Evolutionary conservation across 2,888 invertebrate species (phyloP).

Genomic region (Hyles lineata): DNA sequence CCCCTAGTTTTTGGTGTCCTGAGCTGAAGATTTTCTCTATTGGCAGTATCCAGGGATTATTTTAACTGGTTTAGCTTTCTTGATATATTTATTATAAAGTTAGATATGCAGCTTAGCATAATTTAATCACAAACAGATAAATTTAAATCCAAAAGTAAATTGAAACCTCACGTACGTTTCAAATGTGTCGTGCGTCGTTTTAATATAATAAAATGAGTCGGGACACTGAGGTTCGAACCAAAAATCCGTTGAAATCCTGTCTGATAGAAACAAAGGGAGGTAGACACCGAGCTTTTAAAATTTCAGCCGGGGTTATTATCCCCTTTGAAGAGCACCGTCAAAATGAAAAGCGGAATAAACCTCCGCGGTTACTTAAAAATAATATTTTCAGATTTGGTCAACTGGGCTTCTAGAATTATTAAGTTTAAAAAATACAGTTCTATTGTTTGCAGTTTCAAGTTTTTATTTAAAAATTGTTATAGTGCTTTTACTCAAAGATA

Average conservation of each 20-base stretch:
- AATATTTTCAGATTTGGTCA: background rate
- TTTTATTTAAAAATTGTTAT: background rate
- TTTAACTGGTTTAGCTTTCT: no score
- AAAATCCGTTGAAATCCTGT: conserved; percentile 46
- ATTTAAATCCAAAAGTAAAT: background rate
- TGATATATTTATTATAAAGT: no score
- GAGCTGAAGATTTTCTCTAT: no score
- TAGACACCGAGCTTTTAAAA: conserved; percentile 51
- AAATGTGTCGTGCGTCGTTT: background rate
- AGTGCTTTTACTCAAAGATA: no score
- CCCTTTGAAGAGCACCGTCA: conserved; percentile 39
- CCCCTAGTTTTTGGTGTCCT: no score
- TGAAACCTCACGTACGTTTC: background rate
- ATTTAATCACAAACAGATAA: no score
- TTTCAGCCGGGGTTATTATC: conserved; percentile 49
- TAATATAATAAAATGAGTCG: conserved; percentile 6
- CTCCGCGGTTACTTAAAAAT: background rate
- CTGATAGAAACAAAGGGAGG: conserved; percentile 48
- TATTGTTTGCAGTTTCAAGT: background rate
- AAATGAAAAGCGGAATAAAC: conserved; percentile 34
- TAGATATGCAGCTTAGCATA: no score
- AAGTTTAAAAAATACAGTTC: background rate
- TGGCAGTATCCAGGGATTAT: no score
- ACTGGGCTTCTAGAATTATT: background rate
- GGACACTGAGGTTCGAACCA: conserved; percentile 6